These are phyloP conservation scores for Elmis aenea DNA, from an alignment of 2,888 invertebrate species.

Conservation along the genomic window DNA sequence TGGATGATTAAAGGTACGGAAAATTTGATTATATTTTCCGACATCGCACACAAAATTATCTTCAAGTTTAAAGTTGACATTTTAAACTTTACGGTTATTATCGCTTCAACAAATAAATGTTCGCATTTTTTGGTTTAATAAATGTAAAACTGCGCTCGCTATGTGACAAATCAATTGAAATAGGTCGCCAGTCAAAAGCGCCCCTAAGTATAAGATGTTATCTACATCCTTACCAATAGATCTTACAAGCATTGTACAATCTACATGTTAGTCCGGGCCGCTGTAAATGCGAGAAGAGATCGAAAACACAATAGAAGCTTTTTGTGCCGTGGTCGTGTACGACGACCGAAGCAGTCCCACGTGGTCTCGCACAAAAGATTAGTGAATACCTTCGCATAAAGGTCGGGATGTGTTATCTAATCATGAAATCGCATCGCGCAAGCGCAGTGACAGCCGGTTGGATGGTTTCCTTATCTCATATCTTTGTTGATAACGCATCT, in stretches of 20 bases:
- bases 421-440: constrained; percentile 40
- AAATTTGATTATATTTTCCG: constrained; percentile 12
- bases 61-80: no score
- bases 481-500: constrained; percentile 35
- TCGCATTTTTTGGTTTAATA: no score
- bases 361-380: constrained; percentile 37
- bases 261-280: constrained; percentile 21
- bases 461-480: constrained; percentile 27
- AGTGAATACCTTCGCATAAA: constrained; percentile 38
- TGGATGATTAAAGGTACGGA: constrained; percentile 12
- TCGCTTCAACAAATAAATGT: no score
- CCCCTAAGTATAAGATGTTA: constrained; percentile 27
- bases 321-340: constrained; percentile 26
- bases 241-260: constrained; percentile 26
- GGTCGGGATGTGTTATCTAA: constrained; percentile 36
- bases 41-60: no score
- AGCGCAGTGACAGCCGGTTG: constrained; percentile 37
- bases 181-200: constrained; percentile 28
- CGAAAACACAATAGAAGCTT: constrained; percentile 26
- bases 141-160: no score
- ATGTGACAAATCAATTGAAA: constrained; percentile 35
- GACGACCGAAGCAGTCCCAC: constrained; percentile 28
- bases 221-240: constrained; percentile 23
- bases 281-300: constrained; percentile 19
- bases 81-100: no score